These are phyloP conservation scores for Podarcis cretensis DNA, from an alignment of 2,113 vertebrate species.

Conservation along the genomic window DNA sequence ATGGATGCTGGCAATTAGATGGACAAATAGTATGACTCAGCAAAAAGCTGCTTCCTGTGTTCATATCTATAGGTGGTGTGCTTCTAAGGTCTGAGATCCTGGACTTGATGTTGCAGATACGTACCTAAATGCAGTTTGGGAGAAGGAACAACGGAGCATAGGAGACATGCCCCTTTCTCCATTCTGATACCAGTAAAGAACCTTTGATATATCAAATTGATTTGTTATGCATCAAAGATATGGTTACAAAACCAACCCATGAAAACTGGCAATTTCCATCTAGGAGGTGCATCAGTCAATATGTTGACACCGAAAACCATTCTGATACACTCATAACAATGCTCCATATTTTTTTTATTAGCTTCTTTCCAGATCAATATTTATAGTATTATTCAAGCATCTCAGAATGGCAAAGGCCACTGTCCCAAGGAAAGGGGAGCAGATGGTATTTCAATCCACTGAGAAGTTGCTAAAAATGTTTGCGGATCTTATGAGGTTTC, in stretches of 20 bases:
- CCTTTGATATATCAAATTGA: constrained; percentile 55
- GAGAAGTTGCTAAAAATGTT: fast-evolving
- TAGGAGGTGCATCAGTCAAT: constrained; percentile 75
- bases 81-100: no score
- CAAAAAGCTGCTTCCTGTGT: no score
- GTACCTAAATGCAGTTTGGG: not conserved
- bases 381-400: constrained; percentile 70
- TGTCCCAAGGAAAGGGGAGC: not conserved
- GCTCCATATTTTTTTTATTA: constrained; percentile 70
- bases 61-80: no score
- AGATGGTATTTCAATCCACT: not conserved
- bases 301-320: constrained; percentile 60
- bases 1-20: no score
- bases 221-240: constrained; percentile 58
- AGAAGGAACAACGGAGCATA: not conserved
- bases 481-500: not conserved
- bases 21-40: no score
- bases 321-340: constrained; percentile 54
- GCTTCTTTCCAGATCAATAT: constrained; percentile 72
- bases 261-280: constrained; percentile 75
- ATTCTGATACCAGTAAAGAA: constrained; percentile 16
- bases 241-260: constrained; percentile 68
- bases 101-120: no score
- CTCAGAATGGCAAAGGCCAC: constrained; percentile 26
- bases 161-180: not conserved